phyloP scores from a whole-genome alignment of 1,140 invertebrate species.

The Formica selysi region DNA sequence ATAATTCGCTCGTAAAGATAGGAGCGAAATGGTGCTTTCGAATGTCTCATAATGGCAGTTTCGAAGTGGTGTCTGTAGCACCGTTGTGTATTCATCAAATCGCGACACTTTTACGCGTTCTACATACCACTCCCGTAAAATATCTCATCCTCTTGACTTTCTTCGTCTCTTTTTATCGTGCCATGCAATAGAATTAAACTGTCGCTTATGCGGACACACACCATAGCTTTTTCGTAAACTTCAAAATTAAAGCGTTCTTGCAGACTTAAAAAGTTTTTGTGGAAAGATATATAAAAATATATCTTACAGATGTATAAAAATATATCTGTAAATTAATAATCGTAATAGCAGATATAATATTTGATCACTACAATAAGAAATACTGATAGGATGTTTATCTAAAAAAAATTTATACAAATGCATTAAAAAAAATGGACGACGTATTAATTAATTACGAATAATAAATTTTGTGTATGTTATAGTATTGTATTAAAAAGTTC shows the following conservation, averaged over 20 bases:
- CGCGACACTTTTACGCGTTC: constrained; percentile 51
- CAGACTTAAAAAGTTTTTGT: neutral
- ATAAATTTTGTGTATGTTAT: neutral
- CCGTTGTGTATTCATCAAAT: constrained; percentile 56
- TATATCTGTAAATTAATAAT: neutral
- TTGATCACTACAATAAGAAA: neutral
- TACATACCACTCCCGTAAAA: constrained; percentile 35
- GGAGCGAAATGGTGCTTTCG: constrained; percentile 43
- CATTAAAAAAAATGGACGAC: neutral
- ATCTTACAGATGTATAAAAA: too few species aligned
- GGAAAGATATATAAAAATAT: too few species aligned
- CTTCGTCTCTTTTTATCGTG: neutral
- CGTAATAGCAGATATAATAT: neutral
- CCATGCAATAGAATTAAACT: constrained; percentile 17
- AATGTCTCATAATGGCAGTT: constrained; percentile 68
- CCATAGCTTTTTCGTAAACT: neutral
- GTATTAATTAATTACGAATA: neutral
- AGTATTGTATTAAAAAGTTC: constrained; percentile 2
- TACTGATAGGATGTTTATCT: neutral
- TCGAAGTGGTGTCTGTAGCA: constrained; percentile 2
- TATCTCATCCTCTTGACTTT: constrained; percentile 1
- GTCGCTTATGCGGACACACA: neutral
- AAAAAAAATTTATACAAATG: neutral
- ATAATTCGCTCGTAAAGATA: constrained; percentile 73
- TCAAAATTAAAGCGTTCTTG: neutral